These are phyloP conservation scores for Tiliqua scincoides DNA, from an alignment of 2,113 vertebrate genomes.

Conservation along the genomic window DNA sequence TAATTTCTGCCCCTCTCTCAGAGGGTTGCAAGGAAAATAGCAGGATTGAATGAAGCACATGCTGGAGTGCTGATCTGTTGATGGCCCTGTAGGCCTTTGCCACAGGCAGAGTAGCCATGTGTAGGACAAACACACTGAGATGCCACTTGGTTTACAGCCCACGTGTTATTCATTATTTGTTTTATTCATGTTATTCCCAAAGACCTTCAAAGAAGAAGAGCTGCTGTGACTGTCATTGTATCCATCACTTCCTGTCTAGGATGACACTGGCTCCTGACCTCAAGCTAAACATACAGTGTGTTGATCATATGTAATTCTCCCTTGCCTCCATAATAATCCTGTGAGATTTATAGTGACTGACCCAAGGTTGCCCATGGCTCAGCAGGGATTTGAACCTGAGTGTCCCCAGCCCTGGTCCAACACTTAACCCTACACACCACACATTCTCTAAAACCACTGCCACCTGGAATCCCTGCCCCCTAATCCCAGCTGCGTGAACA, in stretches of 20 bases:
- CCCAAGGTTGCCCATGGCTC: neutral
- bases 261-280: no score
- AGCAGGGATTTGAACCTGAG: neutral
- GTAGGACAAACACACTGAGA: neutral
- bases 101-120: neutral
- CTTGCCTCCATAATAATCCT: neutral
- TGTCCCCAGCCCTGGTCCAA: neutral
- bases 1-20: neutral
- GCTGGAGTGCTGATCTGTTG: neutral
- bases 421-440: neutral
- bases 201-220: neutral
- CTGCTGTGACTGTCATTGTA: no score
- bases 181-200: neutral
- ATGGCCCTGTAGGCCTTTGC: neutral
- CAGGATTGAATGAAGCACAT: neutral
- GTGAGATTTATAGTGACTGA: neutral
- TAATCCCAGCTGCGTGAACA: neutral
- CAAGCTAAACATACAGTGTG: no score
- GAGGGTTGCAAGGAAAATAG: neutral
- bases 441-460: neutral
- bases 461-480: neutral
- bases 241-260: no score
- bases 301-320: neutral
- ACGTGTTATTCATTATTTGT: no score
- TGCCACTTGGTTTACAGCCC: neutral